Conservation (phyloP, 1,140 invertebrate genomes). For the Temnothorax longispinosus region DNA sequence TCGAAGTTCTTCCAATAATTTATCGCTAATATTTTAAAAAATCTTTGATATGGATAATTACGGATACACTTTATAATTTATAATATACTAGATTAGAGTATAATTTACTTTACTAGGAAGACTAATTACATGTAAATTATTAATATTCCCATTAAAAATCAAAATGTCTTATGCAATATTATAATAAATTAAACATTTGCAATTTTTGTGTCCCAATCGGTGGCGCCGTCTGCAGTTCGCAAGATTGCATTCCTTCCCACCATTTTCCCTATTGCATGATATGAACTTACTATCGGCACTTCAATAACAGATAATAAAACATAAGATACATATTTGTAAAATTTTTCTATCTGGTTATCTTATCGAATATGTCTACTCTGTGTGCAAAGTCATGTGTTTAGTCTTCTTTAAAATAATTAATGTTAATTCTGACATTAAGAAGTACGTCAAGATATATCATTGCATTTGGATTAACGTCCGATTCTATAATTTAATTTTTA, state of each 20-base stretch:
- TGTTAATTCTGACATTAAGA: not conserved
- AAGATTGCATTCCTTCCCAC: slow-evolving; percentile 54
- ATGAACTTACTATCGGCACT: not conserved
- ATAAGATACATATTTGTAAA: not conserved
- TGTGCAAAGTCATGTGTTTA: not conserved
- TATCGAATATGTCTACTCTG: not conserved
- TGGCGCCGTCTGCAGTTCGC: slow-evolving; percentile 71
- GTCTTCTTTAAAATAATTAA: not conserved
- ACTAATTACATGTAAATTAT: not conserved
- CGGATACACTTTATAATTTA: not conserved
- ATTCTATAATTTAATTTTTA: not conserved
- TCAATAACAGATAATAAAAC: not conserved
- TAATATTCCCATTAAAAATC: not conserved
- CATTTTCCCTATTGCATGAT: slow-evolving; percentile 69
- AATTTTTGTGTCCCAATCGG: slow-evolving; percentile 50
- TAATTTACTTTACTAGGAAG: not conserved
- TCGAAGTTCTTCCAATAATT: not conserved
- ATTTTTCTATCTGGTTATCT: not conserved
- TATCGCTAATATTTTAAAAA: not conserved
- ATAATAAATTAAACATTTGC: slow-evolving; percentile 8
- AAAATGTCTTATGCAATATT: not conserved
- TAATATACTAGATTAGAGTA: not conserved
- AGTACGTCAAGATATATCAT: not conserved
- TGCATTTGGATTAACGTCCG: not conserved
- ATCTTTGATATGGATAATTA: not conserved